Evolutionary conservation across 2,888 invertebrate genomes (phyloP).

Genomic region (Athalia rosae): DNA sequence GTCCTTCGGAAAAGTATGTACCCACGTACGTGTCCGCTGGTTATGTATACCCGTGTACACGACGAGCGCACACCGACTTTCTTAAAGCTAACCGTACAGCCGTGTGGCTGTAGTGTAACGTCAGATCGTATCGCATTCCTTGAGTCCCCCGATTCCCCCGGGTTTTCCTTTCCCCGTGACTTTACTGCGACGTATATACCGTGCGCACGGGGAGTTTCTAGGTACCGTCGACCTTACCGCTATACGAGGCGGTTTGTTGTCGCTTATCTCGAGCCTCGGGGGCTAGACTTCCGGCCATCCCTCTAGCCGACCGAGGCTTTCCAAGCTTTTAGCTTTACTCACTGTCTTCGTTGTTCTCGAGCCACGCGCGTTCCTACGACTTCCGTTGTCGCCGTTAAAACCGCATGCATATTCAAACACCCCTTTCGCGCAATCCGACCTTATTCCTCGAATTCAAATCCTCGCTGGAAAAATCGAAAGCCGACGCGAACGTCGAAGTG

Average conservation of each 20-base stretch:
- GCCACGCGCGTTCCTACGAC: slow-evolving; percentile 20
- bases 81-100: slow-evolving; percentile 14
- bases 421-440: neutral
- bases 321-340: slow-evolving; percentile 37
- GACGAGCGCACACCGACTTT: neutral
- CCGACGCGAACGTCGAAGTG: too few species aligned
- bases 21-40: neutral
- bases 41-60: slow-evolving; percentile 2
- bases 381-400: slow-evolving; percentile 32
- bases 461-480: neutral
- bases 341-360: slow-evolving; percentile 51
- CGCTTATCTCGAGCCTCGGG: slow-evolving; percentile 49
- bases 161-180: neutral
- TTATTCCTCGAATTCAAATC: neutral
- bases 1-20: neutral
- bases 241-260: slow-evolving; percentile 30
- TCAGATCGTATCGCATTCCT: slow-evolving; percentile 33
- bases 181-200: slow-evolving; percentile 11
- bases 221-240: neutral
- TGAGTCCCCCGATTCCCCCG: slow-evolving; percentile 8
- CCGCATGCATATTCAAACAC: slow-evolving; percentile 45
- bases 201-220: slow-evolving; percentile 15
- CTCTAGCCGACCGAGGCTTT: slow-evolving; percentile 43
- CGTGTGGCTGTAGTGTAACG: neutral
- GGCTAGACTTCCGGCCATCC: slow-evolving; percentile 54